Evolutionary conservation across 2,797 vertebrate genomes (phyloP), one percentile per base, ranked within the genome.

Genomic region (Atherinosoma microstoma): DNA sequence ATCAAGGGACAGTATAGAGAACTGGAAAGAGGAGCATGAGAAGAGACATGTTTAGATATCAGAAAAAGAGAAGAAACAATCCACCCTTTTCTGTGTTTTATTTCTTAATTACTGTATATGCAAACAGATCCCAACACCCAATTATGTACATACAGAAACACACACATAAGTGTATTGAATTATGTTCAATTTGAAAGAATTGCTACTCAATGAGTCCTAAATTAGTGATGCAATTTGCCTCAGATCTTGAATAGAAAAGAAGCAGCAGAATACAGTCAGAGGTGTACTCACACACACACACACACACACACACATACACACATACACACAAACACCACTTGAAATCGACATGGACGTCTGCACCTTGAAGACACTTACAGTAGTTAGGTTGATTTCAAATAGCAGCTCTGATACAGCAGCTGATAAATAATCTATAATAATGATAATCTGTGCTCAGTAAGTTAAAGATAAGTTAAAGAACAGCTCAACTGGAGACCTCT

Each of bases 41-140:
- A 49, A 57, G 6, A 64, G 35, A 57, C 42, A 58, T 15, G 57
- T 74, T 65, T 61, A 65, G 35, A 80, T 67, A 34, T 47, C 8
- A 32, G 11, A 3, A 49, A 35, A 47, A 36, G 56, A 40, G 22
- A 70, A 18, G 36, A 57, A 22, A 30, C 10, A 6, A 42, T 22
- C 1, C 16, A 18, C 0, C 58, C 2, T 0, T 30, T 64, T 35
- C 51, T 29, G 32, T n/a, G 4, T 27, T 24, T 15, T 35, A 10
- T 12, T 68, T 59, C 24, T 11, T 11, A 5, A 27, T 27, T 27
- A 27, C 24, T 27, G 42, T 6, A 47, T 20, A 15, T 5, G 22
- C 10, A 35, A 2, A 42, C 12, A 1, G 3, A 6, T 66, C 11
- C 1, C 10, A 30, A 15, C 22, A 49, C 22, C 10, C 6, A 15